These are phyloP conservation scores for Leptura quadrifasciata DNA, from an alignment of 2,888 invertebrate species.

Conservation along the genomic window DNA sequence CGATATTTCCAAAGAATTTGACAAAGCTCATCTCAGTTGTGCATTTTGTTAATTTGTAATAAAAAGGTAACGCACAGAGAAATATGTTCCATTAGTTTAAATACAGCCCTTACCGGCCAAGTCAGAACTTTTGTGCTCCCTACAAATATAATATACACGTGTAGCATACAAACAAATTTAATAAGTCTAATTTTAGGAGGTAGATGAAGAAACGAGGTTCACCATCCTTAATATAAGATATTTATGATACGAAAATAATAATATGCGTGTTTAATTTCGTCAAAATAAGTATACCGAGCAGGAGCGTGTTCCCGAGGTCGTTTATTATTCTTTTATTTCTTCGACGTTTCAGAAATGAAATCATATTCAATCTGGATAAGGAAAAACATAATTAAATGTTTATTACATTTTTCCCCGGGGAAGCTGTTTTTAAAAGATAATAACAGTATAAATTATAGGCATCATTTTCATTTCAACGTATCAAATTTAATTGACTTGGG, in stretches of 20 bases:
- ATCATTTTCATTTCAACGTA: background rate
- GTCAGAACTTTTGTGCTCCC: no score
- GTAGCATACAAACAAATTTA: no score
- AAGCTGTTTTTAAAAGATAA: background rate
- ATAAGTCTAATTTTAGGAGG: no score
- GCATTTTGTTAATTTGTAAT: no score
- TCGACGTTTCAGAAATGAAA: background rate
- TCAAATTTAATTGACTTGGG: background rate
- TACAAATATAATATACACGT: no score
- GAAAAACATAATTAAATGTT: background rate
- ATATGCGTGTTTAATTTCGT: background rate
- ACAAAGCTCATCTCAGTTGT: no score
- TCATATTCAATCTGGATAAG: background rate
- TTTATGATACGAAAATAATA: background rate
- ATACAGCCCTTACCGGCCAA: no score
- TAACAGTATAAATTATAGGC: background rate
- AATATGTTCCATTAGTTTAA: no score
- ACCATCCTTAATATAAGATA: no score
- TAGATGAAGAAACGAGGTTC: no score
- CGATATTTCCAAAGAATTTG: no score
- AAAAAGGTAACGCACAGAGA: no score
- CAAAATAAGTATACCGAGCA: background rate
- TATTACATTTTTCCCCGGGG: background rate
- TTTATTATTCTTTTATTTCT: constrained; percentile 3
- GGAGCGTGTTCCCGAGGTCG: constrained; percentile 1